Conservation (phyloP, 2,113 vertebrate genomes). For the Aythya baeri region DNA sequence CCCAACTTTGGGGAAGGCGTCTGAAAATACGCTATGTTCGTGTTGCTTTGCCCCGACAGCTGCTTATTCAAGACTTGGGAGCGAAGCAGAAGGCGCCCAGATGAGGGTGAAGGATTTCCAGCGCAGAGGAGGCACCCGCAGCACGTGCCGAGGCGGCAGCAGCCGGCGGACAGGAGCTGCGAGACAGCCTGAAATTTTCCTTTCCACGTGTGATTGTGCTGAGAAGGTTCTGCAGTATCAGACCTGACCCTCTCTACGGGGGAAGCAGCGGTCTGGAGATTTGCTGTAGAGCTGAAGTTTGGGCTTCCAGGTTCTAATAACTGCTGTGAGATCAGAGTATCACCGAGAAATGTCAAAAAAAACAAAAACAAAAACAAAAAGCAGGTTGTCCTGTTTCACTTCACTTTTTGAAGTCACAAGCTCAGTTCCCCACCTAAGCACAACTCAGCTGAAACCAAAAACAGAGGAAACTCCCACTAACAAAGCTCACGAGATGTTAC, state of each 20-base stretch:
- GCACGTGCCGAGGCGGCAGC: accelerated
- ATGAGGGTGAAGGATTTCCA: not conserved
- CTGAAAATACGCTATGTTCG: not conserved
- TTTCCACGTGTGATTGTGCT: not conserved
- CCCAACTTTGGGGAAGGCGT: not conserved
- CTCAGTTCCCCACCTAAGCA: not conserved
- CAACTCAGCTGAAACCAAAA: not conserved
- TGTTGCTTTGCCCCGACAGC: not conserved
- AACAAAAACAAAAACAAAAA: not conserved
- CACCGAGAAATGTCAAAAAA: not conserved
- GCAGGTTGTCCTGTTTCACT: conserved; percentile 1
- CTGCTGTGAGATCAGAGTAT: not conserved
- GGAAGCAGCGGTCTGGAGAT: not conserved
- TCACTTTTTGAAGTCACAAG: conserved; percentile 20
- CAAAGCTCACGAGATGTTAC: not conserved
- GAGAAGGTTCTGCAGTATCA: not conserved
- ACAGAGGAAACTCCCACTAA: not conserved
- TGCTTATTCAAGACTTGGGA: not conserved
- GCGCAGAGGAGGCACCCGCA: not conserved
- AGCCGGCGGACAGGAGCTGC: not conserved
- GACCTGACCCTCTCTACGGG: not conserved
- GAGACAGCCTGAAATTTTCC: not conserved
- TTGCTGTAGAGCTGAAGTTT: not conserved
- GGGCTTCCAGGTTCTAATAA: not conserved
- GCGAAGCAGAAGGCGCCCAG: not conserved